These are phyloP conservation scores for Alloplasta piceator DNA, from an alignment of 2,888 invertebrate species.

Conservation along the genomic window DNA sequence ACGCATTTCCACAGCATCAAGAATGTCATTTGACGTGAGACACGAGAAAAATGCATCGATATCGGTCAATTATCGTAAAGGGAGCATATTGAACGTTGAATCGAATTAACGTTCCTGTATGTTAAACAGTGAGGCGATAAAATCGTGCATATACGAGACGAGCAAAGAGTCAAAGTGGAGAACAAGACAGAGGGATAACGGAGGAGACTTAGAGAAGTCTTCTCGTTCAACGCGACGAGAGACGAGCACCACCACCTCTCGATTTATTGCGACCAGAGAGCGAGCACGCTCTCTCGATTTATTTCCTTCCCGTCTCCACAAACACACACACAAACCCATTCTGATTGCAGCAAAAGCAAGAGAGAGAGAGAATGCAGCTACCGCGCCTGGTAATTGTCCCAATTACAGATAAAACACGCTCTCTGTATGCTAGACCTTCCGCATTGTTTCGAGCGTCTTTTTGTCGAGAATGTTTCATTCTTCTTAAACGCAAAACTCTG, in stretches of 20 bases:
- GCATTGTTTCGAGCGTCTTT: conserved; percentile 47
- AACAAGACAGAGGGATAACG: conserved; percentile 8
- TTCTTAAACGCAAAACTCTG: conserved; percentile 1
- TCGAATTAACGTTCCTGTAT: conserved; percentile 65
- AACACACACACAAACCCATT: conserved; percentile 33
- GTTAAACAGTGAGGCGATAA: conserved; percentile 66
- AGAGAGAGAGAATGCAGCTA: conserved; percentile 21
- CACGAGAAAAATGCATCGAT: no score
- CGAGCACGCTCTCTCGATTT: conserved; percentile 61
- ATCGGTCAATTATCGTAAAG: background rate
- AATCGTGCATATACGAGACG: conserved; percentile 45
- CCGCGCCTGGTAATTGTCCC: conserved; percentile 53
- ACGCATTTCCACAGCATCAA: no score
- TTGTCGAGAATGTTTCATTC: conserved; percentile 39
- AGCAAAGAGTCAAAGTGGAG: conserved; percentile 4
- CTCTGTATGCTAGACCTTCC: conserved; percentile 34
- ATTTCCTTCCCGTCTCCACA: conserved; percentile 59
- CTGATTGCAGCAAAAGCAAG: background rate
- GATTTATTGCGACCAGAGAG: conserved; percentile 58
- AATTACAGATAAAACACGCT: conserved; percentile 63
- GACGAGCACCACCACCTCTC: conserved; percentile 48
- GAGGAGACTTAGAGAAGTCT: conserved; percentile 27
- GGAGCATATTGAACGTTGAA: conserved; percentile 2
- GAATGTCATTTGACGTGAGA: no score
- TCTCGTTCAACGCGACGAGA: conserved; percentile 36